Conservation (phyloP, 2,113 vertebrate species). For the Tetrao urogallus region DNA sequence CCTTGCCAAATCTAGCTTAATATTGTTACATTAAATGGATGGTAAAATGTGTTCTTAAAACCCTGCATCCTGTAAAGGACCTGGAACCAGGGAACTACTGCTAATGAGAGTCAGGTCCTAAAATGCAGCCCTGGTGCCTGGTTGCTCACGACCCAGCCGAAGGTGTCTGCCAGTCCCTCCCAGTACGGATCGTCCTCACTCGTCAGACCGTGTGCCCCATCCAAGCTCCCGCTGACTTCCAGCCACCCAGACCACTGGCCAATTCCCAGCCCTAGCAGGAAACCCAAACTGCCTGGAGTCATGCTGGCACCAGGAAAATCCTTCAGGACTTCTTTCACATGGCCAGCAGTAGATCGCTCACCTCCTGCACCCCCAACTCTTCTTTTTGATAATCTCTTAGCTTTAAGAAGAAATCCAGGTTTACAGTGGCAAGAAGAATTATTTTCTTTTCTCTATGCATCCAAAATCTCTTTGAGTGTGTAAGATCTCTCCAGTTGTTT, state of each 20-base stretch:
- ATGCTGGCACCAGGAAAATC: not conserved
- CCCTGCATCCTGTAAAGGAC: conserved; percentile 55
- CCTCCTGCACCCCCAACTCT: accelerated
- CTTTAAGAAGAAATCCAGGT: not conserved
- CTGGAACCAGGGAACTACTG: conserved; percentile 41
- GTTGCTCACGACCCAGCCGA: not conserved
- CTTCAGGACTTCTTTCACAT: not conserved
- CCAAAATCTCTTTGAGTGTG: not conserved
- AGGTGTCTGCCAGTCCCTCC: not conserved
- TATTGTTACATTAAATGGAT: conserved; percentile 65
- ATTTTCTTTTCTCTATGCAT: not conserved
- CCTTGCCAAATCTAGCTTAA: conserved; percentile 69
- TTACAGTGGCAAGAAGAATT: not conserved
- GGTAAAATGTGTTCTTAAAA: conserved; percentile 60
- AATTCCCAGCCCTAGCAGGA: not conserved
- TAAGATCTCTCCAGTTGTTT: not conserved
- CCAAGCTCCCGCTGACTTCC: not conserved
- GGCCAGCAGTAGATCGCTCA: not conserved
- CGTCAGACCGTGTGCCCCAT: not conserved
- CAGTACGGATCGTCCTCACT: not conserved
- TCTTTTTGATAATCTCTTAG: not conserved
- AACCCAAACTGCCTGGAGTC: not conserved
- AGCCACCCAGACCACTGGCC: not conserved
- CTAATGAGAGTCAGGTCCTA: conserved; percentile 26
- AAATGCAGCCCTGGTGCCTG: not conserved